phyloP scores from a whole-genome alignment of 1,140 invertebrate species.

The Marisa cornuarietis region DNA sequence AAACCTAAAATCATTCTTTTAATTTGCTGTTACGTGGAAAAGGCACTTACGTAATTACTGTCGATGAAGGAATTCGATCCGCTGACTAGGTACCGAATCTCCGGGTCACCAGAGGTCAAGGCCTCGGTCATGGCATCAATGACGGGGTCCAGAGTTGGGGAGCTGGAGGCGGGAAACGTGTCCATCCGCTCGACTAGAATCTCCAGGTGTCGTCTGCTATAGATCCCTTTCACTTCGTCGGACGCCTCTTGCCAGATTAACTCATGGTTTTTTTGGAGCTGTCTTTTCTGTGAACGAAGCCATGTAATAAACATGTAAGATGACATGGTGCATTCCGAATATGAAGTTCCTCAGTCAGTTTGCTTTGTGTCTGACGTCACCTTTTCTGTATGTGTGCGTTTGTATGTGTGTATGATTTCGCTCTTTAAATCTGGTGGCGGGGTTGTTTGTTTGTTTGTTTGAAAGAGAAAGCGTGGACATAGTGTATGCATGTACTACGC shows the following conservation, averaged over 20 bases:
- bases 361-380: no score
- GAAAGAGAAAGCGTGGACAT: no score
- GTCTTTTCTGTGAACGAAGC: constrained; percentile 20
- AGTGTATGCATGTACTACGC: no score
- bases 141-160: constrained; percentile 37
- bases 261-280: constrained; percentile 37
- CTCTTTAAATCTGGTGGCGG: no score
- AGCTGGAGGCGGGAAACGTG: constrained; percentile 25
- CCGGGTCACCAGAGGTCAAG: constrained; percentile 35
- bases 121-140: constrained; percentile 45
- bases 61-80: constrained; percentile 44
- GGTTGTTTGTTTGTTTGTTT: no score
- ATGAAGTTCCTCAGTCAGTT: no score
- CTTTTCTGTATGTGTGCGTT: no score
- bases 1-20: no score
- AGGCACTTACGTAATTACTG: constrained; percentile 41
- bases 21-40: no score
- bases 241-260: constrained; percentile 36
- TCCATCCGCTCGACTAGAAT: constrained; percentile 21
- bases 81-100: constrained; percentile 43
- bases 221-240: constrained; percentile 35
- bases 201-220: constrained; percentile 18
- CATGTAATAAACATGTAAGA: no score
- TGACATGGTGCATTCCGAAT: no score
- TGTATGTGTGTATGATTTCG: no score